A percentile compares a stretch with the other conserved stretches of the same genome.
These are phyloP conservation scores for Myrmophylax atrothorax DNA, from an alignment of 2,113 vertebrate species.

Conservation along the genomic window DNA sequence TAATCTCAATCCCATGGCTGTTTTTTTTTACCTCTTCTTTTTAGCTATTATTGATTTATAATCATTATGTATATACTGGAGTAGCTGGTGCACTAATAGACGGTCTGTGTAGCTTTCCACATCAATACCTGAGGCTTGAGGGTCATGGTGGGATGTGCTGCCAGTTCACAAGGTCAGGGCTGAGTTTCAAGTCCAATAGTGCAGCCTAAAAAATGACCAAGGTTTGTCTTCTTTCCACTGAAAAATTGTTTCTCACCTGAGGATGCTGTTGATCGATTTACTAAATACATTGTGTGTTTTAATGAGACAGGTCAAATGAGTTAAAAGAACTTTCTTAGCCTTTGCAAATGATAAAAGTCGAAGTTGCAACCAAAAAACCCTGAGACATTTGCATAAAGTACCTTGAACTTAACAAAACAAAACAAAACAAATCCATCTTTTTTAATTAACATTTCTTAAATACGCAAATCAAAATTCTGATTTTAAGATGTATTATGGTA, in stretches of 20 bases:
- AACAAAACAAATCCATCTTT: background rate
- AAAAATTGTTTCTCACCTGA: slow-evolving; percentile 26
- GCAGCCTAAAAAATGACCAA: background rate
- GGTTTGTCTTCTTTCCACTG: background rate
- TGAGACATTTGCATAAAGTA: background rate
- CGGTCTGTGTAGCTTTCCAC: background rate
- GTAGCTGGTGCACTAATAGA: slow-evolving; percentile 13
- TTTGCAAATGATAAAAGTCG: background rate
- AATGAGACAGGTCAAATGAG: background rate
- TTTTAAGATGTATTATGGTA: background rate
- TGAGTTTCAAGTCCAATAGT: slow-evolving; percentile 30
- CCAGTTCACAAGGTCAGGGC: background rate
- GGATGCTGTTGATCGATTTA: background rate
- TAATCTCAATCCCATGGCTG: background rate
- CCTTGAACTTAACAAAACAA: background rate
- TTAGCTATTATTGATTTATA: slow-evolving; percentile 34
- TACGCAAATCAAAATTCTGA: background rate
- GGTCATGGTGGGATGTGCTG: background rate
- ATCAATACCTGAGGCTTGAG: background rate
- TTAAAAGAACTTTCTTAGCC: background rate
- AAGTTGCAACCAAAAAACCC: background rate
- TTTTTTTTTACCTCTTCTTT: background rate
- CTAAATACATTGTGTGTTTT: background rate
- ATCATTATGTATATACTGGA: background rate
- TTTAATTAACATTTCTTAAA: background rate